Base-by-base conservation (phyloP, 53 echinoderm and acorn worm genomes). In the Crossaster papposus region DNA sequence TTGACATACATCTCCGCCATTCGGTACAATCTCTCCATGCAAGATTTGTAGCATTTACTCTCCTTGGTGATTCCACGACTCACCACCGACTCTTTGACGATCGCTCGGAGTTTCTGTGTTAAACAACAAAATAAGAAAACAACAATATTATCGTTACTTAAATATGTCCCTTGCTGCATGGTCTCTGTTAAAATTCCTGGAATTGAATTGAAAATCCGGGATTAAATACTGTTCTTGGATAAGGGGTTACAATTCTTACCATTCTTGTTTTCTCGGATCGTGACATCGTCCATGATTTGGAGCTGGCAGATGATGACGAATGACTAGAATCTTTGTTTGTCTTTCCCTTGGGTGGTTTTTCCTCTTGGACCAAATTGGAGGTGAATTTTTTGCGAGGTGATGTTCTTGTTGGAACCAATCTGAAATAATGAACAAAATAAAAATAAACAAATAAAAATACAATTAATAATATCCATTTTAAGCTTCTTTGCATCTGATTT, bases 1-100 rank as follows among this genome's bases (percentile, higher is more conserved):
- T 77, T 77, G 75, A 87, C 77, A 55, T 87, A 87, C 14, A 87
- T 54, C 76, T 87, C 87, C 1, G 87, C 55, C 87, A 77, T 77
- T 37, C 58, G 76, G 36, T 87, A 87, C 62, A 87, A 76, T 54
- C 87, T 50, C 30, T 87, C 87, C 11, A 55, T 54, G 37, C 87
- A 87, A 30, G 77, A 58, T 76, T 77, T 77, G 76, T 87, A 87
- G 62, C 77, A 76, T 18, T n/a, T 74, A n/a, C 63, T 87, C 5
- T 37, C 87, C 63, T 87, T 87, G 14, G 77, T 87, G 23, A 87
- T 77, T 22, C 87, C 87, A 62, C 77, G 35, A 7, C 62, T 36
- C 14, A 35, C 22, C 4, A 87, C 13, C 24, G 87, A 52, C 72
- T 76, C 87, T 36, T 87, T 87, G 10, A 77, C 87, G 20, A 87